Evolutionary conservation across 1,140 invertebrate genomes (phyloP), one percentile per base, ranked within the genome.

Genomic region (Lordiphosa collinella): DNA sequence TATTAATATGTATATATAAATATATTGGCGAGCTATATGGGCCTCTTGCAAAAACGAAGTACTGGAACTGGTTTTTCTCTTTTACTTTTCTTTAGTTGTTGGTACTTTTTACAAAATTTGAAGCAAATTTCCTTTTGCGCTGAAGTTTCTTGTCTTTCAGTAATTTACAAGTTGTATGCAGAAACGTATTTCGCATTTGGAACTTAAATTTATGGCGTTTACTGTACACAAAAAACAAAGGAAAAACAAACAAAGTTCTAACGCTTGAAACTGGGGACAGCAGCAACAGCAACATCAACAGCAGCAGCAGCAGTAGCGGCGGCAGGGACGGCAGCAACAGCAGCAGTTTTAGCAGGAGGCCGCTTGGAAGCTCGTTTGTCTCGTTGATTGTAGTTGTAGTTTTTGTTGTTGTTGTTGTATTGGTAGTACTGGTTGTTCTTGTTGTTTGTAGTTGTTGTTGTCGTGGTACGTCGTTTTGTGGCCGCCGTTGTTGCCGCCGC

Each of bases 31-130:
- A 89, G 88, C 88, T 89, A 89, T 89, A 89, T 89, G 88, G 88
- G 88, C 88, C 86, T 89, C 88, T 89, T 89, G 88, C 88, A 89
- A 89, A 89, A 89, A 89, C 88, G 88, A 89, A 89, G 88, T 88
- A 80, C 76, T 86, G 71, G 72, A 85, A 73, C 82, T 49, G 31
- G 11, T 37, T 36, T 31, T 61, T 38, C 13, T 44, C 65, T 41
- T 53, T 36, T 11, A 18, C 25, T 38, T 69, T 52, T 60, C 62
- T 71, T 79, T 80, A 74, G 69, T 85, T 85, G 69, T 85, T 85
- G 80, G 69, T 84, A 84, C 78, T 82, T 82, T 82, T 82, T 82
- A 82, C 78, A 82, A 80, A 72, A 29, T 29, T 29, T 82, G 78
- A 84, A 78, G 78, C 78, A 84, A 82, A 76, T 60, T 55, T 44